A percentile compares a stretch with the other conserved stretches of the same genome.
These are phyloP conservation scores for Drosophila subquinaria DNA, from an alignment of 2,888 invertebrate genomes.

Conservation along the genomic window DNA sequence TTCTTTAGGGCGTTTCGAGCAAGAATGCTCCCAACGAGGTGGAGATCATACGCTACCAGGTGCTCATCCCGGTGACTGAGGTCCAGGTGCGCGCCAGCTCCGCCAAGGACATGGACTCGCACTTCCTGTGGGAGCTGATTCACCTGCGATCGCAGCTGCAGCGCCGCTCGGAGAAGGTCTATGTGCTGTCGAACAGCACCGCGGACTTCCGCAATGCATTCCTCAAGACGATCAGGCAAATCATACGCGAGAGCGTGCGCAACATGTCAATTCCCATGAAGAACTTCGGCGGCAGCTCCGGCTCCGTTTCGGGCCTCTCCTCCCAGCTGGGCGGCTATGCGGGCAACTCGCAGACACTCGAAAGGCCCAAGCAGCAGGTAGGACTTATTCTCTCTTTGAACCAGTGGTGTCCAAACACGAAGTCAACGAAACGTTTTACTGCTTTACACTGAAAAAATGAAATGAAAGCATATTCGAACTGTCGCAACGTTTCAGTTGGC, in stretches of 20 bases:
- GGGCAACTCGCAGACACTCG: slow-evolving; percentile 88
- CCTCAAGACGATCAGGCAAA: slow-evolving; percentile 98
- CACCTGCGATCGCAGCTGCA: slow-evolving; percentile 97
- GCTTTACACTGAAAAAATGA: no score
- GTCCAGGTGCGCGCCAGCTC: slow-evolving; percentile 98
- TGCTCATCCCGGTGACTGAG: slow-evolving; percentile 98
- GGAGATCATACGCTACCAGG: slow-evolving; percentile 98
- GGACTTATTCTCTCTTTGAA: neutral
- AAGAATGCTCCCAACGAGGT: slow-evolving; percentile 95
- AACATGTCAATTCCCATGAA: slow-evolving; percentile 98
- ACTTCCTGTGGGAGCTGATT: slow-evolving; percentile 98
- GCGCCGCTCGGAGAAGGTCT: slow-evolving; percentile 97
- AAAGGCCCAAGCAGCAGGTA: slow-evolving; percentile 89
- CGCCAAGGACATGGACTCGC: slow-evolving; percentile 97
- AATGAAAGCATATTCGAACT: no score
- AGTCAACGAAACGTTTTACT: no score
- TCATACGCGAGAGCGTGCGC: slow-evolving; percentile 97
- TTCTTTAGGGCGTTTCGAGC: slow-evolving; percentile 92
- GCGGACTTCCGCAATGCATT: slow-evolving; percentile 98
- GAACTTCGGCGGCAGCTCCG: slow-evolving; percentile 87
- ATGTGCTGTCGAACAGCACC: slow-evolving; percentile 98
- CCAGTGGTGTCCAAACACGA: no score
- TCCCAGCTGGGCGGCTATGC: slow-evolving; percentile 83
- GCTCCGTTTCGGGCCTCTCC: slow-evolving; percentile 85
- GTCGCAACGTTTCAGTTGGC: no score